phyloP scores from a whole-genome alignment of 2,113 vertebrate species.

The Cheirogaleus medius region DNA sequence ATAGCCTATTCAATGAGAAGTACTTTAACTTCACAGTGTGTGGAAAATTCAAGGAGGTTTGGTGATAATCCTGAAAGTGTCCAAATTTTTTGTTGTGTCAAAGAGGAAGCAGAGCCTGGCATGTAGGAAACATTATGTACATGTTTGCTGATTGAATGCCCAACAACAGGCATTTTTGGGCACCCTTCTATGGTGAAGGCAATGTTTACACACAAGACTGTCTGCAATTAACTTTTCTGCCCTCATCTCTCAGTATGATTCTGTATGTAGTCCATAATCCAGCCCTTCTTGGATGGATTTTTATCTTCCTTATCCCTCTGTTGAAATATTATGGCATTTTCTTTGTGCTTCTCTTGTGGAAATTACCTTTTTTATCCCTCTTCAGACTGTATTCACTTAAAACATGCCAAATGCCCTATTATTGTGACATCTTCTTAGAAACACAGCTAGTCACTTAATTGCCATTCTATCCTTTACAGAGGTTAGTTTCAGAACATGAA shows the following conservation, averaged over 20 bases:
- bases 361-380: background rate
- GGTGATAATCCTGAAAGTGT: background rate
- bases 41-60: background rate
- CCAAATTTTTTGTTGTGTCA: background rate
- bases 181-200: background rate
- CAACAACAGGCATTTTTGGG: background rate
- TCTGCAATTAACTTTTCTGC: background rate
- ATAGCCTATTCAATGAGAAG: background rate
- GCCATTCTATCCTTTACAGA: background rate
- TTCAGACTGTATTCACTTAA: background rate
- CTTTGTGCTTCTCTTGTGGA: background rate
- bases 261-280: too few species aligned
- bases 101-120: background rate
- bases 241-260: background rate
- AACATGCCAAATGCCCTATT: background rate
- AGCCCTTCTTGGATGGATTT: background rate
- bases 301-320: background rate
- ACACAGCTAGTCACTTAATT: background rate
- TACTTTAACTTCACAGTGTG: background rate
- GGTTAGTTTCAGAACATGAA: background rate
- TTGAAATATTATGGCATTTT: background rate
- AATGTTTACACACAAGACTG: background rate
- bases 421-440: background rate
- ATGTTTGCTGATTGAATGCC: background rate
- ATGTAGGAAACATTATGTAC: background rate